phyloP scores from a whole-genome alignment of 1,140 invertebrate genomes.

The Varroa destructor region DNA sequence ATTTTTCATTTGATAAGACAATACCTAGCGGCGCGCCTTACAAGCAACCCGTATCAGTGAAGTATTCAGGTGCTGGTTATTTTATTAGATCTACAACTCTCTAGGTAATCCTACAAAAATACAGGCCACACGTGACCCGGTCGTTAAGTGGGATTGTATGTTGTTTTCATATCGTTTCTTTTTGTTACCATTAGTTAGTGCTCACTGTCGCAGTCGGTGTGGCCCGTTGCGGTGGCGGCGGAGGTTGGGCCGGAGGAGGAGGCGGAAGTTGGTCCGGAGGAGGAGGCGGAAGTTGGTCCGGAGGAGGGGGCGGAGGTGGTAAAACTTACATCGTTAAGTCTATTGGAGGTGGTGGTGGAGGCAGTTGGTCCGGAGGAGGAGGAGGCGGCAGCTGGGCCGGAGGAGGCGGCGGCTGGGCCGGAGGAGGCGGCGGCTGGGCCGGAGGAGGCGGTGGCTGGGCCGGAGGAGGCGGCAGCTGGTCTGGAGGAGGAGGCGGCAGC shows the following conservation, averaged over 20 bases:
- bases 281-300: slow-evolving; percentile 13
- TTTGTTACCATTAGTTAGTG: neutral
- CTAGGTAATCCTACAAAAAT: too few species aligned
- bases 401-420: neutral
- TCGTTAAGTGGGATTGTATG: too few species aligned
- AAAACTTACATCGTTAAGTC: slow-evolving; percentile 26
- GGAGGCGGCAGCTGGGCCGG: slow-evolving; percentile 1
- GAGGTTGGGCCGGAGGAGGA: neutral
- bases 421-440: slow-evolving; percentile 15
- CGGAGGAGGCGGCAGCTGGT: slow-evolving; percentile 15
- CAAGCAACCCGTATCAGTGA: too few species aligned
- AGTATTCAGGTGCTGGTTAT: too few species aligned
- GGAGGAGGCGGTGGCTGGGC: slow-evolving; percentile 15
- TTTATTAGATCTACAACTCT: too few species aligned
- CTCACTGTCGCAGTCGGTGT: slow-evolving; percentile 3
- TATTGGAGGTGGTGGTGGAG: slow-evolving; percentile 6
- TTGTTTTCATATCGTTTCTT: too few species aligned
- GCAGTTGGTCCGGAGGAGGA: slow-evolving; percentile 8
- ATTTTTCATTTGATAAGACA: too few species aligned
- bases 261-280: neutral
- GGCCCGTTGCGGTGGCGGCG: slow-evolving; percentile 13
- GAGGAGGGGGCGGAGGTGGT: slow-evolving; percentile 10
- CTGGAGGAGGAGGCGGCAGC: slow-evolving; percentile 12
- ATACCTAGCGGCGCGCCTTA: too few species aligned
- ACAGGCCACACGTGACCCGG: too few species aligned